Evolutionary conservation across 1,140 invertebrate species (phyloP), one percentile per base, ranked within the genome.

Genomic region (Apis dorsata): DNA sequence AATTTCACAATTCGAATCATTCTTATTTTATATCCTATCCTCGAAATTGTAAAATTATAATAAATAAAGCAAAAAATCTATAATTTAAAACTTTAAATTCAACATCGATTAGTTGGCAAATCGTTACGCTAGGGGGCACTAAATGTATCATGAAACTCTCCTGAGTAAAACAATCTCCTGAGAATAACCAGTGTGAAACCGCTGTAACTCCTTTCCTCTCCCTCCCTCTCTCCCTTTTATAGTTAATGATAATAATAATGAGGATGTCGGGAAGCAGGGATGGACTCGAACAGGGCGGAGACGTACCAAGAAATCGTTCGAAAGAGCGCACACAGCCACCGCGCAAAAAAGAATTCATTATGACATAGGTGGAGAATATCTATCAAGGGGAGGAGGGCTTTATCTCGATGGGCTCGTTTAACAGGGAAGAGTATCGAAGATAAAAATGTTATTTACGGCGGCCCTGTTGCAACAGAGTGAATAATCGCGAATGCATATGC

Each of bases 301-400:
- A 81, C 59, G 28, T 73, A 71, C 65, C 77, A 60, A 77, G 72
- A 80, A 70, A 62, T 79, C 55, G 78, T 79, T 74, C 63, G 17
- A 81, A 71, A 59, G 63, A 68, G 70, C 53, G 66, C 15, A 7
- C 53, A 12, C 53, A 76, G 73, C 63, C 72, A 53, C 53, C 71
- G 55, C 57, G 49, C 63, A 13, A 68, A 70, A 66, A 82, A 65
- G 55, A 82, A 78, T 81, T 83, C 81, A 69, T 80, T 86, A 76
- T 57, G 66, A 85, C 80, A 66, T 15, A 8, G n/a, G 15, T 12
- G 28, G 28, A 49, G 59, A 57, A 63, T 78, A 70, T 78, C 80
- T 82, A 72, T 83, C 81, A 10, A 53, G n/a, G 66, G 15, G 28
- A 63, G 62, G 28, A 10, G n/a, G 53, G 44, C 21, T 73, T 83